Evolutionary conservation across 2,888 invertebrate genomes (phyloP), one percentile per base, ranked within the genome.

Genomic region (Trachelus stipa): DNA sequence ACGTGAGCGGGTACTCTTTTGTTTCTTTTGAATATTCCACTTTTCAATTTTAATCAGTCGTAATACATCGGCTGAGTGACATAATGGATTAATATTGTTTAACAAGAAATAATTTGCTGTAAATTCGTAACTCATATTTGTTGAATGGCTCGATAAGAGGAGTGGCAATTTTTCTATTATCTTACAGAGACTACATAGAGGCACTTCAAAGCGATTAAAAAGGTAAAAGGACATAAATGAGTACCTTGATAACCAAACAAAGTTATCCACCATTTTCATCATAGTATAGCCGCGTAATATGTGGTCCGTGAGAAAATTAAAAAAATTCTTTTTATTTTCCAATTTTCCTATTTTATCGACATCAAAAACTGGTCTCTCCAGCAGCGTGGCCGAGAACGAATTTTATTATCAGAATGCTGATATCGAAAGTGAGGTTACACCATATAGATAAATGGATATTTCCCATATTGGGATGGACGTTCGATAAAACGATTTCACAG

Each of bases 401-500:
- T 56, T 56, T 56, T 23, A 56, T 56, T 56, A 15, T 23, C 40
- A 56, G 40, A 9, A 56, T 9, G 23, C 40, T 56, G 40, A 56
- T 56, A 23, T 56, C 40, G 40, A 56, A 56, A 56, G 40, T 56
- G 40, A 56, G 23, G 40, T 56, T 56, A 56, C 23, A 9, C 40
- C 23, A 23, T 56, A 56, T 56, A 56, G 6, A 56, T 23, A 56
- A 56, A 56, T 56, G 23, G 40, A 71, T 71, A 71, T 71, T 33
- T 71, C 71, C 31, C 71, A 34, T 33, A 71, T 3, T 33, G 23
- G 40, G 40, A 56, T 56, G 40, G 71, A 34, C 71, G 12, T 71
- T 12, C 71, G 11, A 73, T 73, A 73, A 73, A 73, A 34, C 15
- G 74, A 35, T 73, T 73, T 73, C 34, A 73, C 12, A 35, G 33